phyloP scores from a whole-genome alignment of 1,140 invertebrate species.

The Lamellibrachia luymesi region DNA sequence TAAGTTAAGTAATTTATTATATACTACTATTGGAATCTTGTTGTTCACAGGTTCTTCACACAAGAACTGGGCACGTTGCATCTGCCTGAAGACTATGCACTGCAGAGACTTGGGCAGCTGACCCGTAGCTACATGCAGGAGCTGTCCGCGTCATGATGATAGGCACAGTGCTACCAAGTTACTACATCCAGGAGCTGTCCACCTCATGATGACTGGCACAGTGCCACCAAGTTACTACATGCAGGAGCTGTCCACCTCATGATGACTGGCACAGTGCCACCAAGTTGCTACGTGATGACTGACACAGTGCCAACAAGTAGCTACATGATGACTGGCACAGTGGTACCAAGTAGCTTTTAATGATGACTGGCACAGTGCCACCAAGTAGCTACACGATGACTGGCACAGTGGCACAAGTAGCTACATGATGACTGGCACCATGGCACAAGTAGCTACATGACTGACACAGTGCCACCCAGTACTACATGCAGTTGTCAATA shows the following conservation, averaged over 20 bases:
- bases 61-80: slow-evolving; percentile 63
- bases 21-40: background rate
- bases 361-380: background rate
- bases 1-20: background rate
- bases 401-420: background rate
- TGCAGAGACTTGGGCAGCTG: slow-evolving; percentile 63
- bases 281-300: background rate
- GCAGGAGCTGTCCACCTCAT: background rate
- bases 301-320: background rate
- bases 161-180: background rate
- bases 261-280: background rate
- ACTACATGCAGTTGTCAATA: too few species aligned
- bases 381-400: background rate
- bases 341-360: background rate
- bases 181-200: background rate
- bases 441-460: background rate
- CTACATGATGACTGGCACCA: background rate
- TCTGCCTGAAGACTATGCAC: slow-evolving; percentile 67
- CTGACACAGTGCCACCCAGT: too few species aligned
- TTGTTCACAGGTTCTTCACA: slow-evolving; percentile 56
- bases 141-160: background rate
- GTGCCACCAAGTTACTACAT: background rate
- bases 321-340: background rate
- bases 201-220: background rate
- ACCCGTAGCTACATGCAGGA: slow-evolving; percentile 41